Conservation (phyloP, 37 sponge, comb jelly and placozoan genomes). For the Hexactinellida sp. region DNA sequence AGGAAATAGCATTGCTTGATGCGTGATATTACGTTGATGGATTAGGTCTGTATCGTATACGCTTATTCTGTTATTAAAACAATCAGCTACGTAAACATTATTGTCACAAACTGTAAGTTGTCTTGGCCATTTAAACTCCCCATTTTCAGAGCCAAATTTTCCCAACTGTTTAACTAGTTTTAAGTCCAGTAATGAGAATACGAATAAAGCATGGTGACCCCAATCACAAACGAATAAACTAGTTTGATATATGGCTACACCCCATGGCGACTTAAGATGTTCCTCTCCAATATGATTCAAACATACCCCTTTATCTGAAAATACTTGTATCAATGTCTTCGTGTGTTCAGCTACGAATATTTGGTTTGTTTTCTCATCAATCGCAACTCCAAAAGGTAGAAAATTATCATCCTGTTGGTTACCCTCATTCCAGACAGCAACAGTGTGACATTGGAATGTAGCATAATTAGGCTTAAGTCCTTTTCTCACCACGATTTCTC, state of each 20-base stretch:
- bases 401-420: not conserved
- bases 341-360: not conserved
- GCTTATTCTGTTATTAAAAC: not conserved
- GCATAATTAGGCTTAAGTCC: not conserved
- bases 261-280: not conserved
- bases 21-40: not conserved
- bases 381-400: not conserved
- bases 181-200: not conserved
- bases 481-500: not conserved
- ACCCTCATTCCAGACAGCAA: not conserved
- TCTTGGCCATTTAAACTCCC: not conserved
- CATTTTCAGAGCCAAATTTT: not conserved
- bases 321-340: not conserved
- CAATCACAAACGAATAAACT: not conserved
- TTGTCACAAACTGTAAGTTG: not conserved
- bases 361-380: not conserved
- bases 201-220: not conserved
- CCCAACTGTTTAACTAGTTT: not conserved
- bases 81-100: not conserved
- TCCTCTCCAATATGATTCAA: not conserved
- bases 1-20: not conserved
- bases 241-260: not conserved
- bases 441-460: not conserved
- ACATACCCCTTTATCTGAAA: not conserved
- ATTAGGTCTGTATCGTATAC: not conserved